Conservation (phyloP, 2,113 vertebrate species). For the Nothocercus julius region DNA sequence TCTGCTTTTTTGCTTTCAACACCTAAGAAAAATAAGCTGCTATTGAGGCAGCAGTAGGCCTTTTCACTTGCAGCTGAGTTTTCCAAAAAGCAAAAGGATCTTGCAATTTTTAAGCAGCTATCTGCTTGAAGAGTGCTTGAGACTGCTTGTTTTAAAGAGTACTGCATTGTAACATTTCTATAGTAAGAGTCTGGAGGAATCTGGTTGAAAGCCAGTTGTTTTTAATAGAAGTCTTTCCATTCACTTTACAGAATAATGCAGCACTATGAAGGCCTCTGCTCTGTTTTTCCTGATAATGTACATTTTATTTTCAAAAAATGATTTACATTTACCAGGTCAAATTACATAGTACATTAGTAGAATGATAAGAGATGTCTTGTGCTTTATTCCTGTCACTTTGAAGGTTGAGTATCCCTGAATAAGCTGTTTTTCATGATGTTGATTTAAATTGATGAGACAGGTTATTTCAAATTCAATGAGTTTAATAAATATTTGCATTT, state of each 20-base stretch:
- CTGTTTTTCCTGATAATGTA: not conserved
- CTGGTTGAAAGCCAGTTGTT: not conserved
- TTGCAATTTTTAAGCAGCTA: not conserved
- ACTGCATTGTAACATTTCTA: not conserved
- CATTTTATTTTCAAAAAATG: not conserved
- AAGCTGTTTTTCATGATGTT: not conserved
- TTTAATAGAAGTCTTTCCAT: not conserved
- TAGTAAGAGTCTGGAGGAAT: not conserved
- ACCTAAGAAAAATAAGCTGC: not conserved
- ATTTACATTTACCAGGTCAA: not conserved
- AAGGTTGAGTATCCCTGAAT: not conserved
- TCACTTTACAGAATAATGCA: not conserved
- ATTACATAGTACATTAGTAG: not conserved
- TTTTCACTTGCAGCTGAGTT: not conserved
- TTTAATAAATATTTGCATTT: not conserved
- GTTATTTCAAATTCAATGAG: not conserved
- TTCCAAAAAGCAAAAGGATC: not conserved
- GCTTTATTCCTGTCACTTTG: not conserved
- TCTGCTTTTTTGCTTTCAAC: not conserved
- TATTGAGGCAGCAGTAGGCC: not conserved
- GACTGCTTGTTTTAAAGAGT: not conserved
- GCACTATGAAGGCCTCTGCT: not conserved
- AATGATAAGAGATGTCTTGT: not conserved
- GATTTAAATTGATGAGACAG: not conserved
- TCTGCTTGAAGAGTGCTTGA: not conserved